A percentile compares a stretch with the other conserved stretches of the same genome.
Evolutionary conservation across 2,888 invertebrate species (phyloP).

Genomic region (Drosophila neoperkinsi): DNA sequence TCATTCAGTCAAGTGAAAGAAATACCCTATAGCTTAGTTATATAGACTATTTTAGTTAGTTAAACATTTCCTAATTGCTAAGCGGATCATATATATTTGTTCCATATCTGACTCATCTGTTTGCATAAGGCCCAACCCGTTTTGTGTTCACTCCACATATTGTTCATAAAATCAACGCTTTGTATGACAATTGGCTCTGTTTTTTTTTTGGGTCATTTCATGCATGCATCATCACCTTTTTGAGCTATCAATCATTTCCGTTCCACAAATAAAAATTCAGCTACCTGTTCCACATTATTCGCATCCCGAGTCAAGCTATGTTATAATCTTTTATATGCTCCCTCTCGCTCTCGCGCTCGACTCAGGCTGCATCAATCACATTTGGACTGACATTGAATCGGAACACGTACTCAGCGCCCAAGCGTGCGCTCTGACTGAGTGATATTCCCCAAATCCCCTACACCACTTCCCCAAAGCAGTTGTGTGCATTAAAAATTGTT

Average conservation of each 20-base stretch:
- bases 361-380: constrained; percentile 57
- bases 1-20: constrained; percentile 6
- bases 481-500: constrained; percentile 50
- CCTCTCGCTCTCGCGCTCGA: not conserved
- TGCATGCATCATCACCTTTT: constrained; percentile 37
- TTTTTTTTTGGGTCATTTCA: constrained; percentile 32
- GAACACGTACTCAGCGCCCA: constrained; percentile 51
- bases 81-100: not conserved
- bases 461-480: not conserved
- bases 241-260: constrained; percentile 63
- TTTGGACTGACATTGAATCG: constrained; percentile 57
- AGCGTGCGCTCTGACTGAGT: constrained; percentile 29
- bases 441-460: not conserved
- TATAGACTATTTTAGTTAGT: not conserved
- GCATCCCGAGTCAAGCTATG: constrained; percentile 40
- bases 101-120: constrained; percentile 17
- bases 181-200: constrained; percentile 12
- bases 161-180: constrained; percentile 15
- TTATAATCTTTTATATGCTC: constrained; percentile 47
- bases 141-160: constrained; percentile 20
- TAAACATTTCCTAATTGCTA: not conserved
- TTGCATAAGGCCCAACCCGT: constrained; percentile 19
- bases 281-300: constrained; percentile 42
- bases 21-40: constrained; percentile 4
- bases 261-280: constrained; percentile 16